Conservation (phyloP, 1,140 invertebrate genomes). For the Drosophila oshimai region DNA sequence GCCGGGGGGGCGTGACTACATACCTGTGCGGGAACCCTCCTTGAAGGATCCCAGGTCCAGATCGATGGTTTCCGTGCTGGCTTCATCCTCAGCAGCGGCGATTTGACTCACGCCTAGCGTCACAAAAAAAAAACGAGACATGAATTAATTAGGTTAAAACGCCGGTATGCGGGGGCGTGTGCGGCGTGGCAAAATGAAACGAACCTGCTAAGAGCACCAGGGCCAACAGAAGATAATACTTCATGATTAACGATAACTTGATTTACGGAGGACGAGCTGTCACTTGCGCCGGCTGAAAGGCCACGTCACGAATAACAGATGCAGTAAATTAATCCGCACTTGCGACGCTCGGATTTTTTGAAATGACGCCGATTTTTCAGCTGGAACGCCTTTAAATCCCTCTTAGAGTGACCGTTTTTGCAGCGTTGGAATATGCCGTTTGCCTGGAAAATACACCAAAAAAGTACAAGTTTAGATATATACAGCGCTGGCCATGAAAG, state of each 20-base stretch:
- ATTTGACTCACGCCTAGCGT: slow-evolving; percentile 79
- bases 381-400: background rate
- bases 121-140: slow-evolving; percentile 47
- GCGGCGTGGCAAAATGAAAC: slow-evolving; percentile 43
- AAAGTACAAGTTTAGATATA: background rate
- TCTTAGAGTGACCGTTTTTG: background rate
- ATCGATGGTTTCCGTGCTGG: slow-evolving; percentile 86
- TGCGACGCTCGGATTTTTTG: background rate
- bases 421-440: background rate
- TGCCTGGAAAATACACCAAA: background rate
- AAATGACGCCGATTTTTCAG: background rate
- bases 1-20: slow-evolving; percentile 35
- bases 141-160: slow-evolving; percentile 66
- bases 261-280: slow-evolving; percentile 13
- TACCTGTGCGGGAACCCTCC: slow-evolving; percentile 93
- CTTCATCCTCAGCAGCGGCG: slow-evolving; percentile 82
- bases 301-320: slow-evolving; percentile 58
- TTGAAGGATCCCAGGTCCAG: slow-evolving; percentile 90
- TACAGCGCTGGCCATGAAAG: background rate
- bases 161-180: slow-evolving; percentile 17
- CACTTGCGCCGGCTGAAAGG: slow-evolving; percentile 36
- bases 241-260: slow-evolving; percentile 83
- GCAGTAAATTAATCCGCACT: slow-evolving; percentile 20
- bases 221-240: slow-evolving; percentile 83
- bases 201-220: slow-evolving; percentile 84